phyloP scores from a whole-genome alignment of 2,888 invertebrate species.

The Ennomos quercinarius region DNA sequence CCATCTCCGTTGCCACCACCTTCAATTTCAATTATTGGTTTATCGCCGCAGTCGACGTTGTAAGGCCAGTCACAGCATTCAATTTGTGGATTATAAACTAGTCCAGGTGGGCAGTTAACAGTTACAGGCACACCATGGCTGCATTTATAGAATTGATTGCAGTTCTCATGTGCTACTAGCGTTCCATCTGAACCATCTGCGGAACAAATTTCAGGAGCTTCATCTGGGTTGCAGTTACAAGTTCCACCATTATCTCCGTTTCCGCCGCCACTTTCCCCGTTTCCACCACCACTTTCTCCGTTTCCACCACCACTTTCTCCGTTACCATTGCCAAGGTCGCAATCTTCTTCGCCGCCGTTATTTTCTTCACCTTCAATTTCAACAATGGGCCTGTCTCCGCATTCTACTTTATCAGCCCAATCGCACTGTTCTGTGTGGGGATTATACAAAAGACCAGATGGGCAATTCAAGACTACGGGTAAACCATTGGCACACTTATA shows the following conservation, averaged over 20 bases:
- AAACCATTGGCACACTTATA: slow-evolving; percentile 50
- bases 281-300: slow-evolving; percentile 2
- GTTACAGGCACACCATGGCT: slow-evolving; percentile 36
- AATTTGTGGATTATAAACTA: slow-evolving; percentile 47
- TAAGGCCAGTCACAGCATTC: slow-evolving; percentile 51
- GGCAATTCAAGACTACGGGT: slow-evolving; percentile 48
- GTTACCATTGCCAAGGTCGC: slow-evolving; percentile 4
- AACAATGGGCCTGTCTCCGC: slow-evolving; percentile 49
- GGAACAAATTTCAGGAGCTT: slow-evolving; percentile 45
- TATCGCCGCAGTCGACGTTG: slow-evolving; percentile 50
- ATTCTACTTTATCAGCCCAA: slow-evolving; percentile 54
- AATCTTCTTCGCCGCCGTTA: slow-evolving; percentile 6
- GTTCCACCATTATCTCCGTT: slow-evolving; percentile 23
- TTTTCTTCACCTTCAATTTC: slow-evolving; percentile 29
- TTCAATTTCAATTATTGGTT: slow-evolving; percentile 38
- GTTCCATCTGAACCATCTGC: slow-evolving; percentile 45
- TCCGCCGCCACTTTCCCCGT: slow-evolving; percentile 11
- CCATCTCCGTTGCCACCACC: slow-evolving; percentile 14
- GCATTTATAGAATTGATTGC: slow-evolving; percentile 51
- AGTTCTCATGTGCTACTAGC: slow-evolving; percentile 48
- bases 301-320: slow-evolving; percentile 16
- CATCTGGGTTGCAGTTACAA: slow-evolving; percentile 41
- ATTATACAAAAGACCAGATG: slow-evolving; percentile 47
- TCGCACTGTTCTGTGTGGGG: slow-evolving; percentile 50
- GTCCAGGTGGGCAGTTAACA: slow-evolving; percentile 38